These are phyloP conservation scores for Meloe dianella DNA, from an alignment of 2,888 invertebrate genomes.

Conservation along the genomic window DNA sequence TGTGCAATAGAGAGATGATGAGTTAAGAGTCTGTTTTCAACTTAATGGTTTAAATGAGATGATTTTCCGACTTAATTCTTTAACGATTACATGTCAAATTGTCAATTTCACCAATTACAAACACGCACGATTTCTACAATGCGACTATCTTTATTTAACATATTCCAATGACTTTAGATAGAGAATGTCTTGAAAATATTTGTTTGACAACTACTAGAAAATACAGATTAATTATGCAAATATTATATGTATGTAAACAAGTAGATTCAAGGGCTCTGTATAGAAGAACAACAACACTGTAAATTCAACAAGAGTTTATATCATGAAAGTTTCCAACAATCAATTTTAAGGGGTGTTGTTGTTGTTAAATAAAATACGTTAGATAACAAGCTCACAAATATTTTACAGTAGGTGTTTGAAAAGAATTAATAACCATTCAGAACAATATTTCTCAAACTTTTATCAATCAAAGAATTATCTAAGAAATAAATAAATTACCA, in stretches of 20 bases:
- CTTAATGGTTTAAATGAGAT: neutral
- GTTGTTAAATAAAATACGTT: too few relatives aligned
- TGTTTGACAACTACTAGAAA: neutral
- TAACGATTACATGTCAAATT: neutral
- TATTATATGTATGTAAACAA: slow-evolving; percentile 16
- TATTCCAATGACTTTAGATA: too few relatives aligned
- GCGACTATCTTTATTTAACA: neutral
- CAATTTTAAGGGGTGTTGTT: neutral
- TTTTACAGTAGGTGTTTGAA: neutral
- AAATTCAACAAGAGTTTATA: neutral
- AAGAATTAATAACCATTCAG: neutral
- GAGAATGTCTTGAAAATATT: neutral
- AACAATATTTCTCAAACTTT: neutral
- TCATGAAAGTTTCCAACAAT: neutral
- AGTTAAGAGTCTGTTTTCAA: neutral
- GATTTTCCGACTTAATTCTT: neutral
- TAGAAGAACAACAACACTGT: neutral
- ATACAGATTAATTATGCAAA: slow-evolving; percentile 14
- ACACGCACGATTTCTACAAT: neutral
- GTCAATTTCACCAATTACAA: neutral
- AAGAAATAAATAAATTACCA: too few relatives aligned
- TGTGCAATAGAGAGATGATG: neutral
- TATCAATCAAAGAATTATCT: neutral
- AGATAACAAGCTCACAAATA: neutral
- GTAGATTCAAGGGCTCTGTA: neutral